These are phyloP conservation scores for Leucopsar rothschildi DNA, from an alignment of 2,113 vertebrate genomes.

Conservation along the genomic window DNA sequence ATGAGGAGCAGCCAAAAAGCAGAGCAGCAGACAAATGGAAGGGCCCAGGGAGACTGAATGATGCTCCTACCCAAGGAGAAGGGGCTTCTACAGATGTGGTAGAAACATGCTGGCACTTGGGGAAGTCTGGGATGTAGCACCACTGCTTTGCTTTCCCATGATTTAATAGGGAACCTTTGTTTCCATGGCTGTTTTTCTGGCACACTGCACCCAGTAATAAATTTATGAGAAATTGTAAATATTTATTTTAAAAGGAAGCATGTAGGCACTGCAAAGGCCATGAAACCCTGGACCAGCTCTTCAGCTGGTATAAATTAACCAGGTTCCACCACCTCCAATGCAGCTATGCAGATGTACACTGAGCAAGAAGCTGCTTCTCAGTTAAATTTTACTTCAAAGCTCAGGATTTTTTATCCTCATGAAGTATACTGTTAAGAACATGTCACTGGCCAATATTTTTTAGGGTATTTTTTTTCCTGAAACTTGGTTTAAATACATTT, in stretches of 20 bases:
- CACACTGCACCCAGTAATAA: background rate
- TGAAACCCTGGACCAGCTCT: background rate
- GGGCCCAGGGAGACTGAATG: background rate
- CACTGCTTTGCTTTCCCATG: background rate
- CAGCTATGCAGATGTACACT: background rate
- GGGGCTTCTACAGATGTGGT: background rate
- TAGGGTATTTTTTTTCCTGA: rapidly evolving
- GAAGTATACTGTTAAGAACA: background rate
- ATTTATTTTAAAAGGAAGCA: conserved; percentile 28
- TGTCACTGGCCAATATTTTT: background rate
- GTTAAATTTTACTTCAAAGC: background rate
- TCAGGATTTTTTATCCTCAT: background rate
- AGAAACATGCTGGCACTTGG: background rate
- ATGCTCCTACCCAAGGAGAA: background rate
- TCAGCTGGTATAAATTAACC: background rate
- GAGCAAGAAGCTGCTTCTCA: background rate
- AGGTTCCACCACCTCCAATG: background rate
- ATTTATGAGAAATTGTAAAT: conserved; percentile 9
- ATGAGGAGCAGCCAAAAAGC: background rate
- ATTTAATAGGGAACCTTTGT: background rate
- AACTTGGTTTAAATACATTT: background rate
- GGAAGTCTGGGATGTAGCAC: background rate
- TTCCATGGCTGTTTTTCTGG: background rate
- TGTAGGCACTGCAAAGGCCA: background rate
- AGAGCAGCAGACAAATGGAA: background rate